phyloP scores from a whole-genome alignment of 2,797 vertebrate genomes.

The Pogoniulus pusillus region DNA sequence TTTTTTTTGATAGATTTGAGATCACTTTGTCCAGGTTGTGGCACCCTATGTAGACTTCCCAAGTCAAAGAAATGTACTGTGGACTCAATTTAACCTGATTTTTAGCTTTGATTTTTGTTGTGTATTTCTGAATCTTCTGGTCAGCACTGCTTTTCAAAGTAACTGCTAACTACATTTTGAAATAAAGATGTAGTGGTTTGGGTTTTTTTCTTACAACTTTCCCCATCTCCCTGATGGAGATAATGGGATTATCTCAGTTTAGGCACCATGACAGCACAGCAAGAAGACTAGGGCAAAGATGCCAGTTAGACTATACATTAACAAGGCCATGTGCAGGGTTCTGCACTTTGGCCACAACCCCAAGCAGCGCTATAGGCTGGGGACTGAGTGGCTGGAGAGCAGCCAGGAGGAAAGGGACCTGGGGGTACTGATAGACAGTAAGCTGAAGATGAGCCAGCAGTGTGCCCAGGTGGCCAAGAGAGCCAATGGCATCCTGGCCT shows the following conservation, averaged over 20 bases:
- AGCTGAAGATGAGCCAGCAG: too few relatives aligned
- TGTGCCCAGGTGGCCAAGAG: too few relatives aligned
- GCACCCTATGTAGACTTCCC: background rate
- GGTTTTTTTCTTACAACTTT: background rate
- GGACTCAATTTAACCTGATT: background rate
- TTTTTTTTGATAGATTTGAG: background rate
- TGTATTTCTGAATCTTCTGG: background rate
- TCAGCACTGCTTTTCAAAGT: background rate
- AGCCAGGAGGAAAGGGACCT: too few relatives aligned
- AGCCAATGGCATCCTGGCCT: too few relatives aligned
- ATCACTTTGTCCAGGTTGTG: background rate
- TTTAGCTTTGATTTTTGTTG: background rate
- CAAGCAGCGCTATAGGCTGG: too few relatives aligned
- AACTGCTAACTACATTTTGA: background rate
- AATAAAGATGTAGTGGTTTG: background rate
- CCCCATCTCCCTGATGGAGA: background rate
- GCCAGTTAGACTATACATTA: too few relatives aligned
- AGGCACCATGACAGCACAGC: background rate
- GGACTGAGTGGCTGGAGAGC: too few relatives aligned
- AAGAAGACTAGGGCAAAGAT: too few relatives aligned
- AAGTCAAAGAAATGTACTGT: background rate
- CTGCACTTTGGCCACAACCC: too few relatives aligned
- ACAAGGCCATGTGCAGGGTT: too few relatives aligned
- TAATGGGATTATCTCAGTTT: background rate
- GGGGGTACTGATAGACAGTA: too few relatives aligned